These are phyloP conservation scores for Aramus guarauna DNA, from an alignment of 2,113 vertebrate genomes.

Conservation along the genomic window DNA sequence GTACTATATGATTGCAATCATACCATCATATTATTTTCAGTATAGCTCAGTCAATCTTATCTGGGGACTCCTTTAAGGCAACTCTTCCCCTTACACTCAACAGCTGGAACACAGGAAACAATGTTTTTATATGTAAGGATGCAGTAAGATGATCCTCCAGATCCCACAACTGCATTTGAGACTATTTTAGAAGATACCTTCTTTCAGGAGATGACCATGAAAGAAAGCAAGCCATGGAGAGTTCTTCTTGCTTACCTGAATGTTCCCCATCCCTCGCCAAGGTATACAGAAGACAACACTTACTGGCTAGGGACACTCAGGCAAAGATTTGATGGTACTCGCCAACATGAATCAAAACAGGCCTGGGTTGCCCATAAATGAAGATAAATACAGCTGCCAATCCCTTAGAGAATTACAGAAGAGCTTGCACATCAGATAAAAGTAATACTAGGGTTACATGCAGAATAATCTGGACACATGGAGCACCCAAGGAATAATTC, in stretches of 20 bases:
- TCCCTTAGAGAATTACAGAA: not conserved
- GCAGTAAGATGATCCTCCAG: not conserved
- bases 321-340: not conserved
- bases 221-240: not conserved
- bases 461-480: not conserved
- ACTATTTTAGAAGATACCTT: not conserved
- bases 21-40: not conserved
- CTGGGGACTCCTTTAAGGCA: not conserved
- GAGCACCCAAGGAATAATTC: not conserved
- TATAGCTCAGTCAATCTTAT: not conserved
- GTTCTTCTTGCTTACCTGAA: not conserved
- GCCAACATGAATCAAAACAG: not conserved
- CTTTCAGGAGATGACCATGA: not conserved
- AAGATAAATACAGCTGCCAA: not conserved
- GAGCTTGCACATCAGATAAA: not conserved
- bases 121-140: not conserved
- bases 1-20: not conserved
- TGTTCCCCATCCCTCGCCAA: not conserved
- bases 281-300: fast-evolving
- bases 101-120: not conserved
- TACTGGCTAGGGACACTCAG: not conserved
- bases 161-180: not conserved
- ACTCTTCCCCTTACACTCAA: not conserved
- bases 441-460: not conserved
- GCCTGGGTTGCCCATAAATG: not conserved